These are phyloP conservation scores for Agrilus cyanescens DNA, from an alignment of 2,888 invertebrate species.

Conservation along the genomic window DNA sequence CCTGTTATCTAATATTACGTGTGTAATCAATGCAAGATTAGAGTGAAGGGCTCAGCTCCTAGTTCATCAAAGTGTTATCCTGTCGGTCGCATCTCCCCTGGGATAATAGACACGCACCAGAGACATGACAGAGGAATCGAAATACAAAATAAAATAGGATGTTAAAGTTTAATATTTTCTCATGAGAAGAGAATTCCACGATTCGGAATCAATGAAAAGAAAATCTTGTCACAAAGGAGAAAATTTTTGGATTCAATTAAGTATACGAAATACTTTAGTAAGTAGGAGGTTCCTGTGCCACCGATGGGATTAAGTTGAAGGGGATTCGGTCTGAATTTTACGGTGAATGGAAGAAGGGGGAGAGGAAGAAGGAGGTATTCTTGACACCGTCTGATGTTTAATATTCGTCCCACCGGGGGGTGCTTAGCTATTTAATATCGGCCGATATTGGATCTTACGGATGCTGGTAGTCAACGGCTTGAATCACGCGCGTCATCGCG, in stretches of 20 bases:
- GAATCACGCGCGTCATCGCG: slow-evolving; percentile 17
- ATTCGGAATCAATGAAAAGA: no score
- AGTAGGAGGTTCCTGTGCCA: no score
- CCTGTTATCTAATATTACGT: slow-evolving; percentile 36
- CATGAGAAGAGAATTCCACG: background rate
- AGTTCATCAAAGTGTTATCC: slow-evolving; percentile 20
- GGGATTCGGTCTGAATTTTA: no score
- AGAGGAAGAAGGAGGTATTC: no score
- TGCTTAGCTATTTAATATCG: slow-evolving; percentile 15
- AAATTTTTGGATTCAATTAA: background rate
- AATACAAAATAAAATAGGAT: no score
- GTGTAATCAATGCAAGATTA: slow-evolving; percentile 36
- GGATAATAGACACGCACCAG: slow-evolving; percentile 14
- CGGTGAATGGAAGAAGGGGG: no score
- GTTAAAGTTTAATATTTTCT: no score
- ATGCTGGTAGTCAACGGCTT: slow-evolving; percentile 17
- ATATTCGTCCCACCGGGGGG: slow-evolving; percentile 17
- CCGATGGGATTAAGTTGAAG: no score
- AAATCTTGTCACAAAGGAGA: background rate
- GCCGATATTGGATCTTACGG: slow-evolving; percentile 18
- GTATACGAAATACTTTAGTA: no score
- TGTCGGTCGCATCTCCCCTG: slow-evolving; percentile 24
- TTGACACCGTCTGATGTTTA: slow-evolving; percentile 15
- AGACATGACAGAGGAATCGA: no score
- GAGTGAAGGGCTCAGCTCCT: slow-evolving; percentile 31